Base-by-base conservation (phyloP, 1,140 invertebrate species). In the Lutraria rhynchaena region DNA sequence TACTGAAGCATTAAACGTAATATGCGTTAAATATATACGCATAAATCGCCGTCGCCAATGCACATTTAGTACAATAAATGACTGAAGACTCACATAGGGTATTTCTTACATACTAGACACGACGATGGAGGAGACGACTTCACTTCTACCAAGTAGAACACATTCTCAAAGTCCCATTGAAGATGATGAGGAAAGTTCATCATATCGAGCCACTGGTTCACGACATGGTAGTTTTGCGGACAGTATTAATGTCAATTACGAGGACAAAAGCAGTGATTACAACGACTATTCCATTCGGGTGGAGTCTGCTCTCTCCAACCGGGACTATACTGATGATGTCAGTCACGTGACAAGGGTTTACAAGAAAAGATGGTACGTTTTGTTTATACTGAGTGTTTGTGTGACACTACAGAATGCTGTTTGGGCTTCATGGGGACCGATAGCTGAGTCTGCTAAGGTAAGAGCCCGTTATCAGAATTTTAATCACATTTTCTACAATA, bases 361-460 rank as follows among this genome's bases (percentile, higher is more conserved):
- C 77, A 41, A 33, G 1, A 71, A 76, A n/a, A 61, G 87, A 17
- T 88, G 87, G 87, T 87, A 84, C 37, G 74, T 87, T n/a, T 67
- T 88, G 24, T 9, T 70, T n/a, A n/a, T 85, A 3, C 84, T 87
- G 35, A 86, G 86, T 11, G 19, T 84, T 0, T 58, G 51, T 19
- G 81, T 76, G 5, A 41, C 86, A 41, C 13, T 88, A 5, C 75
- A 85, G 71, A 83, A 75, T 22, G 74, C 82, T 13, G 84, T 93
- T 15, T 93, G 93, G 93, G 93, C 93, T 81, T 93, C 93, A 13
- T 94, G 92, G 92, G 93, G 92, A 29, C 93, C 93, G 3, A 93
- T 94, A 53, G 70, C 60, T 3, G 35, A 77, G 17, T 77, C 74
- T 17, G 61, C 74, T 46, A 75, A 31, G 57, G 71, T 75, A 44